phyloP scores from a whole-genome alignment of 2,797 vertebrate genomes.

The Sternotherus odoratus region DNA sequence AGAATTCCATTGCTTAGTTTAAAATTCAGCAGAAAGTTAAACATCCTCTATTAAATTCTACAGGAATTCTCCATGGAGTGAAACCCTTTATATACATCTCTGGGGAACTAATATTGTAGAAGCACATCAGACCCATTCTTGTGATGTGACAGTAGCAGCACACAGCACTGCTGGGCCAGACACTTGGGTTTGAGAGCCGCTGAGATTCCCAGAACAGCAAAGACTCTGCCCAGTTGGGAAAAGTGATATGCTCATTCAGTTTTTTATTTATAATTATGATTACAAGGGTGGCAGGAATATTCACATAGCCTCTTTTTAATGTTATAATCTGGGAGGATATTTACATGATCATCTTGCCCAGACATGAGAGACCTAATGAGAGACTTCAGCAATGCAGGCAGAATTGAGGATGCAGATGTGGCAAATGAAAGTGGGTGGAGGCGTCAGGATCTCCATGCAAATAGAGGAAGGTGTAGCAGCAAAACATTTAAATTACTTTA shows the following conservation, averaged over 20 bases:
- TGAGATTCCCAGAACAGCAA: neutral
- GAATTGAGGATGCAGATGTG: neutral
- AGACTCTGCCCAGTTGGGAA: neutral
- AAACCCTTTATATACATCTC: neutral
- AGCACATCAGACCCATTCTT: neutral
- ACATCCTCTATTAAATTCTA: neutral
- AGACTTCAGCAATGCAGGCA: neutral
- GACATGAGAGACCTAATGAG: neutral
- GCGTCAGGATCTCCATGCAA: neutral
- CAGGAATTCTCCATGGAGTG: neutral
- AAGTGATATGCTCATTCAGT: neutral
- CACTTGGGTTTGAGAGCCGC: neutral
- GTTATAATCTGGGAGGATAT: neutral
- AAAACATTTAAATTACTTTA: neutral
- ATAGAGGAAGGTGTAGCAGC: neutral
- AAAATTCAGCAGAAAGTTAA: neutral
- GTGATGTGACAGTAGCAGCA: neutral
- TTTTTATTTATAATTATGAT: neutral
- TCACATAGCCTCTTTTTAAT: neutral
- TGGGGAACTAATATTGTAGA: neutral
- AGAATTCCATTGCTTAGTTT: neutral
- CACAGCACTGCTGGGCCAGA: neutral
- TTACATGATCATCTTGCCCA: neutral
- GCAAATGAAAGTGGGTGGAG: neutral
- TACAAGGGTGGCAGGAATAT: neutral